Percentiles rank a stretch among this genome's conserved stretches.
Conservation (phyloP, 2,113 vertebrate species). For the Chrysemys picta region DNA sequence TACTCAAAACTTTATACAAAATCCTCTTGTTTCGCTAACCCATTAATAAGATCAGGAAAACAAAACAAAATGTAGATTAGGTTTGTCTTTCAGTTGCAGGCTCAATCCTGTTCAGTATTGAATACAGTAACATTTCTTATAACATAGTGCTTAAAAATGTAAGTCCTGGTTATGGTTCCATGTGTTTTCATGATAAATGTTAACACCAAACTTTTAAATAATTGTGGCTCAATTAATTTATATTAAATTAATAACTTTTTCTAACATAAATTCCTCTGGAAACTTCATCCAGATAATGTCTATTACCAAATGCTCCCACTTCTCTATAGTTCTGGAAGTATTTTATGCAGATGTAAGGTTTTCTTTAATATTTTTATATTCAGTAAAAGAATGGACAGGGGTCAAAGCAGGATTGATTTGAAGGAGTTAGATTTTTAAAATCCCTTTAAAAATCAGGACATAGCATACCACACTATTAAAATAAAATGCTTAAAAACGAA, state of each 20-base stretch:
- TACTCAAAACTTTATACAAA: slow-evolving; percentile 54
- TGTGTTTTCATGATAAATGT: slow-evolving; percentile 16
- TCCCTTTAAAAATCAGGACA: slow-evolving; percentile 79
- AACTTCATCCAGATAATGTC: neutral
- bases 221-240: slow-evolving; percentile 10
- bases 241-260: slow-evolving; percentile 25
- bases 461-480: slow-evolving; percentile 76
- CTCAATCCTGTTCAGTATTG: neutral
- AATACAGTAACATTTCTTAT: neutral
- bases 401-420: slow-evolving; percentile 71
- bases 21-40: slow-evolving; percentile 67
- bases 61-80: slow-evolving; percentile 68
- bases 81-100: slow-evolving; percentile 41
- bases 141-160: accelerated
- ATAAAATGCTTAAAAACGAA: slow-evolving; percentile 81
- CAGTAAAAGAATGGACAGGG: slow-evolving; percentile 45
- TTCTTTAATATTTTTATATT: slow-evolving; percentile 65
- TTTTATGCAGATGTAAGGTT: slow-evolving; percentile 26
- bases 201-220: slow-evolving; percentile 25
- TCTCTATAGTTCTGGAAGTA: slow-evolving; percentile 40
- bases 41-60: slow-evolving; percentile 67
- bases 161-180: accelerated
- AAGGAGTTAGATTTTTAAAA: slow-evolving; percentile 80
- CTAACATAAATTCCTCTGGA: slow-evolving; percentile 20
- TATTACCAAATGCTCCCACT: neutral